Evolutionary conservation across 2,888 invertebrate species (phyloP).

Genomic region (Catocala fraxini): DNA sequence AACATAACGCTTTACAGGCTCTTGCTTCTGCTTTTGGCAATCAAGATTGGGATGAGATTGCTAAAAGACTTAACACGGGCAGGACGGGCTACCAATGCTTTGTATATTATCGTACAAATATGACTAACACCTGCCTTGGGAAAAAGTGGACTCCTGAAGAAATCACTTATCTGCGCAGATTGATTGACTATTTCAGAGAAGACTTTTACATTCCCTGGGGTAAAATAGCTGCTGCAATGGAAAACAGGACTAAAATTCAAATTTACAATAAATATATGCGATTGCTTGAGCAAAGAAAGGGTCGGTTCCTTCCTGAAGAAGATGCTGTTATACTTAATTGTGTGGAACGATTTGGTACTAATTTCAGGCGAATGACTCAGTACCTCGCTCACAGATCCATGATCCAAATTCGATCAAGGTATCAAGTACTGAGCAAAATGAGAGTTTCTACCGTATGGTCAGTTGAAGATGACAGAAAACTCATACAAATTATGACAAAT

Average conservation of each 20-base stretch:
- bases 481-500: slow-evolving; percentile 86
- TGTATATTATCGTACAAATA: slow-evolving; percentile 88
- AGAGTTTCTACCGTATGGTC: slow-evolving; percentile 87
- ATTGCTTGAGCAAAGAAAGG: slow-evolving; percentile 81
- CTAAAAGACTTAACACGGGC: slow-evolving; percentile 83
- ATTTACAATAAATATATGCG: slow-evolving; percentile 88
- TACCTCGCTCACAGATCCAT: slow-evolving; percentile 89
- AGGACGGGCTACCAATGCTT: slow-evolving; percentile 91
- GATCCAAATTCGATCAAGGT: slow-evolving; percentile 88
- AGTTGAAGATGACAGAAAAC: slow-evolving; percentile 87
- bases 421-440: slow-evolving; percentile 80
- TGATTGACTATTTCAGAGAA: slow-evolving; percentile 89
- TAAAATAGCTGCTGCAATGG: slow-evolving; percentile 89
- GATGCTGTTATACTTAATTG: slow-evolving; percentile 89
- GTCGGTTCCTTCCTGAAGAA: slow-evolving; percentile 90
- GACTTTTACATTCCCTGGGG: slow-evolving; percentile 92
- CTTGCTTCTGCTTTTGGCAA: slow-evolving; percentile 68
- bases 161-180: slow-evolving; percentile 88
- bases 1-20: slow-evolving; percentile 63
- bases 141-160: slow-evolving; percentile 90
- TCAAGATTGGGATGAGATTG: slow-evolving; percentile 91
- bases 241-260: slow-evolving; percentile 89
- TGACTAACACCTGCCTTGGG: slow-evolving; percentile 62
- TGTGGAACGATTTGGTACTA: slow-evolving; percentile 87
- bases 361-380: slow-evolving; percentile 87